phyloP scores from a whole-genome alignment of 1,140 invertebrate genomes.

The Meloidogyne hapla region DNA sequence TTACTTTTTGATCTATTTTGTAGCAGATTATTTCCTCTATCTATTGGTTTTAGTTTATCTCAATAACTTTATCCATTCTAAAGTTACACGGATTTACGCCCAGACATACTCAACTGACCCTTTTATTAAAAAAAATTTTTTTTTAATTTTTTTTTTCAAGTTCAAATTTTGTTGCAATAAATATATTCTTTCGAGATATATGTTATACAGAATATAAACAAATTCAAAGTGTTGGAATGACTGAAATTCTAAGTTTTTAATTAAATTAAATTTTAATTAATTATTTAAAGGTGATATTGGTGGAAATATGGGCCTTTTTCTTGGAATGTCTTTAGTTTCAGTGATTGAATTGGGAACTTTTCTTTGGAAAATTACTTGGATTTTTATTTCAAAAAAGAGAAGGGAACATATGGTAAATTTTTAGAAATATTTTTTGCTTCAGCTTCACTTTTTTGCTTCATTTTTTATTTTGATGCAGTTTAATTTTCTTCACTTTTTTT shows the following conservation, averaged over 20 bases:
- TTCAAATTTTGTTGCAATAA: slow-evolving; percentile 56
- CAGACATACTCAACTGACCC: not conserved
- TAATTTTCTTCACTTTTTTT: not conserved
- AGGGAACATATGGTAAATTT: slow-evolving; percentile 49
- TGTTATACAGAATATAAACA: slow-evolving; percentile 60
- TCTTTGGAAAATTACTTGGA: slow-evolving; percentile 56
- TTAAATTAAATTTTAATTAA: not conserved
- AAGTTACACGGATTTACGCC: not conserved
- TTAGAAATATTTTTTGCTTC: slow-evolving; percentile 5
- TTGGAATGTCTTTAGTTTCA: slow-evolving; percentile 60
- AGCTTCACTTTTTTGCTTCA: too few relatives aligned
- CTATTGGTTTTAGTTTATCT: not conserved
- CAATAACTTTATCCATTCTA: not conserved
- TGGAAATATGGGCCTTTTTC: slow-evolving; percentile 62
- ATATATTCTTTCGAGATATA: slow-evolving; percentile 63
- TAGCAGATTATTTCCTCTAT: not conserved
- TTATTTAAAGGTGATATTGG: slow-evolving; percentile 52
- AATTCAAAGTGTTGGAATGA: slow-evolving; percentile 52
- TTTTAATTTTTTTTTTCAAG: slow-evolving; percentile 32
- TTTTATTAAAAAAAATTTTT: not conserved
- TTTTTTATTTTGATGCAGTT: too few relatives aligned
- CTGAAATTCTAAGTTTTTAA: slow-evolving; percentile 43
- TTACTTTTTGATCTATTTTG: not conserved
- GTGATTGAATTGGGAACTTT: slow-evolving; percentile 54
- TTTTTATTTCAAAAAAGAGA: slow-evolving; percentile 55